phyloP scores from a whole-genome alignment of 2,888 invertebrate species.

The Callimorpha dominula region DNA sequence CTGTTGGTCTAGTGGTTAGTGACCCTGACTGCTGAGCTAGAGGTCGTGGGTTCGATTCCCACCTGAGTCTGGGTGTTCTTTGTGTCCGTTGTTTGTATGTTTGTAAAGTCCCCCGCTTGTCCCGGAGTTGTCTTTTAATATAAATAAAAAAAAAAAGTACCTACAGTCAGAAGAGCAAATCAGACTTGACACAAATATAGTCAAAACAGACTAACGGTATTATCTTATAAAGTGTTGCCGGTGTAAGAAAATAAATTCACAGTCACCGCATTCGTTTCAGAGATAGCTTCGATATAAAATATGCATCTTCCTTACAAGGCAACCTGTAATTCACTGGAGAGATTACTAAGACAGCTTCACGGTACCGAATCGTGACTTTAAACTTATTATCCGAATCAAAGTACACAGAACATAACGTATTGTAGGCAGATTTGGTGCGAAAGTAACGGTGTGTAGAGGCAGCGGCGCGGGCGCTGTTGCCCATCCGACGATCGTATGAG shows the following conservation, averaged over 20 bases:
- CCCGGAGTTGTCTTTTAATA: too few species aligned
- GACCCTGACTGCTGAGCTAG: too few species aligned
- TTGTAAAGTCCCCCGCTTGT: too few species aligned
- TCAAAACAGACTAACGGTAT: background rate
- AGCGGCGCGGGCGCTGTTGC: conserved; percentile 45
- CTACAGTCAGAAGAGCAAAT: conserved; percentile 21
- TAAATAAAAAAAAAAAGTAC: too few species aligned
- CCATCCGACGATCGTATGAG: conserved; percentile 69
- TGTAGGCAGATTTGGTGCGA: conserved; percentile 84
- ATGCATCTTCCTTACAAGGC: conserved; percentile 77
- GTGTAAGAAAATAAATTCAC: conserved; percentile 56
- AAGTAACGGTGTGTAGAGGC: conserved; percentile 73
- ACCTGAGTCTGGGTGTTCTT: too few species aligned
- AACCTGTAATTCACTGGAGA: conserved; percentile 75
- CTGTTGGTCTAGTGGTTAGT: too few species aligned
- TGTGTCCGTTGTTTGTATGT: too few species aligned
- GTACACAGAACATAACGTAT: conserved; percentile 73
- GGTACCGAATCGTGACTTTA: conserved; percentile 80
- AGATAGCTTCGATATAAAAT: conserved; percentile 67
- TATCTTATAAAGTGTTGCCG: background rate
- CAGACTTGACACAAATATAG: background rate
- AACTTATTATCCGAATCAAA: conserved; percentile 83
- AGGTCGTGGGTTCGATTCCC: too few species aligned
- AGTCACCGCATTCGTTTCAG: conserved; percentile 60
- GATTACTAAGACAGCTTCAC: conserved; percentile 79